Base-by-base conservation (phyloP, 2,888 invertebrate species). In the Cataglyphis altisquamis region DNA sequence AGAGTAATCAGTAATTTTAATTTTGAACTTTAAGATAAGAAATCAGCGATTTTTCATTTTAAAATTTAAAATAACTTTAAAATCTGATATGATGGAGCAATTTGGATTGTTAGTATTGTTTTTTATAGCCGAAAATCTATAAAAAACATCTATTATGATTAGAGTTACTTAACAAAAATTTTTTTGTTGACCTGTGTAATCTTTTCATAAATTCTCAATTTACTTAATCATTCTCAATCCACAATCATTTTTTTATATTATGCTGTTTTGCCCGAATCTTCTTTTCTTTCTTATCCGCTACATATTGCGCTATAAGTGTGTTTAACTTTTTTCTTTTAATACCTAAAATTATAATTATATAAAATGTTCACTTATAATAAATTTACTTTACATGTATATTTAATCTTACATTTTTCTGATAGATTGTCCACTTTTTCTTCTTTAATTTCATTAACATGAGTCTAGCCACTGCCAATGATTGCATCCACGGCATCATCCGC, bases 331-430 rank as follows among this genome's bases (percentile, higher is more conserved):
- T 70, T 36, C 18, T 68, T 52, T 32, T 68, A 32, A 12, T 48
- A 48, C 48, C 68, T 52, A 1, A 68, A 68, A 68, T 52, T 70
- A 36, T 21, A 36, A 70, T 36, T 36, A 70, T 36, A 70, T 55
- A 32, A 55, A 70, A 70, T 52, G 8, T 3, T 15, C 3, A 70
- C n/a, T 9, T 52, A 32, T 68, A 55, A 55, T 70, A 55, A 15
- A 70, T 70, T 70, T 21, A 36, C 6, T 52, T 52, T 21, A 70
- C 39, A 9, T 36, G 0, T 52, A 52, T 48, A 48, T 48, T 70
- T 52, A 21, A 55, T 55, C 1, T 70, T 70, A 70, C 55, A 21
- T 55, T 52, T 36, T 70, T 36, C 8, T 48, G 21, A 0, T 66
- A 15, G 29, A 21, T 55, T 9, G 3, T 70, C 36, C 6, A 6